Base-by-base conservation (phyloP, 2,113 vertebrate genomes). In the Pseudonaja textilis region DNA sequence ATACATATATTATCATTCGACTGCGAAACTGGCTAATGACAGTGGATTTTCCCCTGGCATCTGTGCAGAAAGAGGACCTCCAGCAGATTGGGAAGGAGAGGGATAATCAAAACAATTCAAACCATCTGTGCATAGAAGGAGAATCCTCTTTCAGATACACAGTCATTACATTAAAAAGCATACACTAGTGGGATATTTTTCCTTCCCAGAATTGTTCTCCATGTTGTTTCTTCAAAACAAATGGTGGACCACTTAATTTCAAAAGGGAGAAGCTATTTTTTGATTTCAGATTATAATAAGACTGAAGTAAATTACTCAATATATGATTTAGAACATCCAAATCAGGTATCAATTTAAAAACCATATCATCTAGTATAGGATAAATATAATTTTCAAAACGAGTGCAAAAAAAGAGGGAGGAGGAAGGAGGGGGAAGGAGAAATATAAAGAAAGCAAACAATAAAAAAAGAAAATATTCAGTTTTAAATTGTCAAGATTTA, bases 401-500 rank as follows among this genome's bases (percentile, higher is more conserved):
- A 97, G 97, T 98, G 97, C 97, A 97, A 98, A 98, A 97, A 97
- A 42, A 42, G 16, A 18, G 89, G 96, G 96, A 26, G 85, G 26
- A 74, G 45, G 45, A 29, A 7, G 57, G 97, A 96, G 11, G 11
- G 12, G 34, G 50, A 88, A 14, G 1, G 18, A 56, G 2, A 14
- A 87, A 87, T 52, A 69, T n/a, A 92, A 74, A 64, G 85, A 96
- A 94, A 96, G 97, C 96, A 97, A 97, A 97, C 96, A 94, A 97
- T 97, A 97, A 97, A 97, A 97, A 98, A 97, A 98, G 97, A 98
- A 98, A 98, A 98, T 97, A 96, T 96, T 97, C 96, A 89, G 97
- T 97, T 97, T 97, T 95, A 97, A 91, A 97, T 98, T 97, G 97
- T 98, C 98, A 98, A 98, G 98, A 97, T 98, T 98, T 98, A 97